A percentile compares a stretch with the other conserved stretches of the same genome.
These are phyloP conservation scores for Ctenopoma kingsleyae DNA, from an alignment of 2,797 vertebrate species.

Conservation along the genomic window DNA sequence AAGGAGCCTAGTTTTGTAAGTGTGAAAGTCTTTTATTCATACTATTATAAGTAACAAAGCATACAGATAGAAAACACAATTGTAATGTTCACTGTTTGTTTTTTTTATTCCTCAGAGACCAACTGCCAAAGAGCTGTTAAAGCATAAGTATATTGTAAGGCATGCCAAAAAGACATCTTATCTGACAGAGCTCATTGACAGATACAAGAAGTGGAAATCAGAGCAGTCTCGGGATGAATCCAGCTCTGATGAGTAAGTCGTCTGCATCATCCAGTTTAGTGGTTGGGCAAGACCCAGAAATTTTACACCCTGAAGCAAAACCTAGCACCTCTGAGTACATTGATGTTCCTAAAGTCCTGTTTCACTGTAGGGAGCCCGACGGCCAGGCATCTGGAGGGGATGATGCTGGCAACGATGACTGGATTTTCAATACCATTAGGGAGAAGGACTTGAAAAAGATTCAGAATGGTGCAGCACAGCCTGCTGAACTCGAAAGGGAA, in stretches of 20 bases:
- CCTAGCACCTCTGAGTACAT: neutral
- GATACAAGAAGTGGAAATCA: constrained; percentile 96
- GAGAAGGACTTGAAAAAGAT: constrained; percentile 88
- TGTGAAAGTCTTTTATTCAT: constrained; percentile 73
- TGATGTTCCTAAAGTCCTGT: constrained; percentile 2
- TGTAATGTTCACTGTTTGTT: constrained; percentile 20
- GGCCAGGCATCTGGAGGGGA: constrained; percentile 89
- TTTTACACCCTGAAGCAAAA: neutral
- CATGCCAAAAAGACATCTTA: constrained; percentile 97
- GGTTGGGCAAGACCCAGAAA: neutral
- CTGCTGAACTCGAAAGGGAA: constrained; percentile 76
- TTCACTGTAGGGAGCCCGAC: constrained; percentile 86
- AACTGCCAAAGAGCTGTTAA: constrained; percentile 96
- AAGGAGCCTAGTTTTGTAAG: constrained; percentile 99
- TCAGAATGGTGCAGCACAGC: constrained; percentile 86
- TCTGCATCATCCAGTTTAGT: neutral
- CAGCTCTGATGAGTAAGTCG: constrained; percentile 92
- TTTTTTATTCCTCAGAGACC: constrained; percentile 88
- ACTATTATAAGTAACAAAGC: constrained; percentile 14
- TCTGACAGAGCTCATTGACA: constrained; percentile 95
- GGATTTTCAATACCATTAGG: constrained; percentile 93
- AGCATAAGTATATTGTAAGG: constrained; percentile 95
- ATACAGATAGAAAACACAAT: neutral
- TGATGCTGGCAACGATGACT: constrained; percentile 83
- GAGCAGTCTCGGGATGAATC: constrained; percentile 90